These are phyloP conservation scores for Crotalus horridus DNA, from an alignment of 2,113 vertebrate genomes.

Conservation along the genomic window DNA sequence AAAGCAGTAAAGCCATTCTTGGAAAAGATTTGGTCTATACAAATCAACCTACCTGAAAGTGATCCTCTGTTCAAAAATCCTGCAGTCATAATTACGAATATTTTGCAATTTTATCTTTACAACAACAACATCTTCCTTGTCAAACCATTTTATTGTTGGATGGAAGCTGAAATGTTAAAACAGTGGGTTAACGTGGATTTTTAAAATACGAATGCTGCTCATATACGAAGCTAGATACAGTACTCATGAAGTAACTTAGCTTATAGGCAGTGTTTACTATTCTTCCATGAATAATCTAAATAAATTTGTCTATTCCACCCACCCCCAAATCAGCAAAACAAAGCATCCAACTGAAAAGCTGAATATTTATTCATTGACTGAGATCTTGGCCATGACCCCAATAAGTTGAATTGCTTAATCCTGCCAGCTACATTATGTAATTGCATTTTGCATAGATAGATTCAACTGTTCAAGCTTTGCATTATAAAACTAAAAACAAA, in stretches of 20 bases:
- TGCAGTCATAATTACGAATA: constrained; percentile 55
- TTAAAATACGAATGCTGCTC: not conserved
- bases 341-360: not conserved
- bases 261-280: not conserved
- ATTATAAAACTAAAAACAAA: not conserved
- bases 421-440: not conserved
- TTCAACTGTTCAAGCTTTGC: not conserved
- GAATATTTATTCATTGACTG: not conserved
- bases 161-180: constrained; percentile 60
- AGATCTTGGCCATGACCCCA: not conserved
- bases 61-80: constrained; percentile 65
- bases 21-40: not conserved
- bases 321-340: not conserved
- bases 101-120: constrained; percentile 61
- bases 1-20: not conserved
- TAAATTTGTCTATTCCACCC: not conserved
- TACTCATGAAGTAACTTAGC: not conserved
- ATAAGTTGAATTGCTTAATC: not conserved
- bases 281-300: not conserved
- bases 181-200: not conserved
- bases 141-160: constrained; percentile 75
- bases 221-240: not conserved
- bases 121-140: constrained; percentile 62
- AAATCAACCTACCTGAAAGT: constrained; percentile 69
- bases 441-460: not conserved